Evolutionary conservation across 2,797 vertebrate species (phyloP).

Genomic region (Neostethus bicornis): DNA sequence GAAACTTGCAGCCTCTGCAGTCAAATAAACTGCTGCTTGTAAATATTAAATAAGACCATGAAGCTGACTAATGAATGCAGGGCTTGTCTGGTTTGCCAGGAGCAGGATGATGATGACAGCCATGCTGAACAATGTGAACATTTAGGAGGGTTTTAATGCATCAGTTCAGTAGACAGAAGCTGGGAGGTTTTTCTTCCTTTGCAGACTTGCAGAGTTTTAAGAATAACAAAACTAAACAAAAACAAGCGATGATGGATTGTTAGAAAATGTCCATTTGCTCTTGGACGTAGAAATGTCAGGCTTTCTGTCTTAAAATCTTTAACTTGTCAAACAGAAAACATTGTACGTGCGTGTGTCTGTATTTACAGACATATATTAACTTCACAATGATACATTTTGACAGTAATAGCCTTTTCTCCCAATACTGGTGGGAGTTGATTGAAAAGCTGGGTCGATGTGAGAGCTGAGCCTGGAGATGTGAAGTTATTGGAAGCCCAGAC

Average conservation of each 20-base stretch:
- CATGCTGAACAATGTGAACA: constrained; percentile 43
- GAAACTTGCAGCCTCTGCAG: constrained; percentile 45
- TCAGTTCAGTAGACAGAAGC: constrained; percentile 39
- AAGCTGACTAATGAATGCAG: constrained; percentile 71
- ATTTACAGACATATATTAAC: not conserved
- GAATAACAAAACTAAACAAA: constrained; percentile 36
- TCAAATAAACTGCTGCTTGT: constrained; percentile 61
- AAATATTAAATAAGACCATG: constrained; percentile 71
- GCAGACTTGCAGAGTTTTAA: constrained; percentile 34
- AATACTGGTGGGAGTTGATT: constrained; percentile 25
- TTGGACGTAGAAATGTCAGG: constrained; percentile 1
- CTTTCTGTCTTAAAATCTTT: constrained; percentile 3
- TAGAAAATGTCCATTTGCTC: constrained; percentile 27
- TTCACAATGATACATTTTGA: constrained; percentile 7
- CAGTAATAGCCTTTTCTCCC: constrained; percentile 28
- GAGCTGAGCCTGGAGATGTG: constrained; percentile 39
- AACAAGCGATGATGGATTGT: constrained; percentile 30
- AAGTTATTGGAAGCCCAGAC: constrained; percentile 35
- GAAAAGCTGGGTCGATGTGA: constrained; percentile 32
- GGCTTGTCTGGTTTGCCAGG: constrained; percentile 58
- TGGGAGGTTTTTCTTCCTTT: constrained; percentile 46
- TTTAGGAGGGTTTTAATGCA: constrained; percentile 50
- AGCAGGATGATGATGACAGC: constrained; percentile 50
- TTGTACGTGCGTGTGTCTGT: not conserved
- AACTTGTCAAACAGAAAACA: constrained; percentile 21